Conservation (phyloP, 1,140 invertebrate species). For the Aphaenogaster ashmeadi region DNA sequence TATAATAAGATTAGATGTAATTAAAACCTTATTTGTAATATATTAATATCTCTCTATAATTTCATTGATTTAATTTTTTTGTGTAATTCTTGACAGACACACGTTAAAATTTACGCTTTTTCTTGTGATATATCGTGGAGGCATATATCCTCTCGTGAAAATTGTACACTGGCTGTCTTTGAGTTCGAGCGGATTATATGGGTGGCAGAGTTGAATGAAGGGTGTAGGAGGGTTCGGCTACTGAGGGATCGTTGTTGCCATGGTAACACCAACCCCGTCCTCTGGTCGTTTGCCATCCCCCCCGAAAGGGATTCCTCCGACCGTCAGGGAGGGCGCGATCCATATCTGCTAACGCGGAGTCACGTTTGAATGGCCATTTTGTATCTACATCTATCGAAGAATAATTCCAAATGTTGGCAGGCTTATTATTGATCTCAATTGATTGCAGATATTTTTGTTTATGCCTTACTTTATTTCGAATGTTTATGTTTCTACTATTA, state of each 20-base stretch:
- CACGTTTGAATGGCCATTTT: conserved; percentile 85
- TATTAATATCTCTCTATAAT: background rate
- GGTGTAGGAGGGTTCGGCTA: conserved; percentile 83
- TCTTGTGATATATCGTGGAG: conserved; percentile 16
- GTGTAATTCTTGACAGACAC: background rate
- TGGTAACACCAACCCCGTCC: conserved; percentile 81
- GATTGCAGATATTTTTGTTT: background rate
- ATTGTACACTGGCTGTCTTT: conserved; percentile 80
- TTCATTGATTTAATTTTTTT: background rate
- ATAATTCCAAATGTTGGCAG: conserved; percentile 21
- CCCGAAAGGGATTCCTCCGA: conserved; percentile 75
- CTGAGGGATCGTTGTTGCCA: conserved; percentile 86
- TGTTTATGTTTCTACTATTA: background rate
- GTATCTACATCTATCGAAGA: conserved; percentile 59
- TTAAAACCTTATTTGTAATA: background rate
- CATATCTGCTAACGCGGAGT: conserved; percentile 82
- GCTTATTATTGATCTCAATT: background rate
- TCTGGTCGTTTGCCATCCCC: conserved; percentile 77
- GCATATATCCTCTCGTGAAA: conserved; percentile 75
- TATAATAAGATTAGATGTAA: background rate
- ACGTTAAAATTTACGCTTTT: conserved; percentile 4
- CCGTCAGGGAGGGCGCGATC: conserved; percentile 78
- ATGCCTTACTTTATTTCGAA: background rate
- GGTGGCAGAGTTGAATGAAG: conserved; percentile 81
- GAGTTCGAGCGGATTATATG: conserved; percentile 79